Base-by-base conservation (phyloP, 2,888 invertebrate genomes). In the Amphimallon solstitiale region DNA sequence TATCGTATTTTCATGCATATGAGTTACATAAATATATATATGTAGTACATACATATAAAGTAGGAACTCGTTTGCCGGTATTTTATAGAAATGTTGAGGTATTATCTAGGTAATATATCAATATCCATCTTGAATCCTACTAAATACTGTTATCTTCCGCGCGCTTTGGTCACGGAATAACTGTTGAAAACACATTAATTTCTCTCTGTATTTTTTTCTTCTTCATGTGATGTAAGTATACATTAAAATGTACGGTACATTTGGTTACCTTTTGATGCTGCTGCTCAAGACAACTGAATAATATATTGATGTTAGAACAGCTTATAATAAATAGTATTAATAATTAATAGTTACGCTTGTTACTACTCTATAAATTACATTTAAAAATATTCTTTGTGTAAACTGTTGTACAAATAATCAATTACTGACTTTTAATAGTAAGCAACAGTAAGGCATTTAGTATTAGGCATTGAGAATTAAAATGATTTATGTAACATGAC, bases 101-200 rank as follows among this genome's bases (percentile, higher is more conserved):
- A 56, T 56, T 56, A 56, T 56, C 56, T 40, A 40, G 40, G 56
- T 35, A 56, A 56, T 56, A 56, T 56, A 56, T 56, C 56, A 56
- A 56, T 56, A 56, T 40, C 40, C 9, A 14, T 40, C 21, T 21
- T 23, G 56, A 56, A 56, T 40, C 56, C 40, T 14, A 56, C 40
- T 56, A 56, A 56, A 56, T 56, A 56, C 23, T 56, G 21, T 56
- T 56, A 56, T 56, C 56, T 56, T 12, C 40, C 35, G 56, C 56
- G 23, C 37, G 40, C 40, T 40, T 17, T 56, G 5, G 15, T 12
- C 21, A 12, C 23, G 14, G 23, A 19, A 23, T 48, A 48, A 48
- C 48, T 48, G 48, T 48, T 21, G 48, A 48, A 48, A 23, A 29
- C 21, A 48, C 48, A 48, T 48, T 21, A 48, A 48, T 12, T 48